Conservation (phyloP, 2,113 vertebrate species). For the Platycercus adscitus region DNA sequence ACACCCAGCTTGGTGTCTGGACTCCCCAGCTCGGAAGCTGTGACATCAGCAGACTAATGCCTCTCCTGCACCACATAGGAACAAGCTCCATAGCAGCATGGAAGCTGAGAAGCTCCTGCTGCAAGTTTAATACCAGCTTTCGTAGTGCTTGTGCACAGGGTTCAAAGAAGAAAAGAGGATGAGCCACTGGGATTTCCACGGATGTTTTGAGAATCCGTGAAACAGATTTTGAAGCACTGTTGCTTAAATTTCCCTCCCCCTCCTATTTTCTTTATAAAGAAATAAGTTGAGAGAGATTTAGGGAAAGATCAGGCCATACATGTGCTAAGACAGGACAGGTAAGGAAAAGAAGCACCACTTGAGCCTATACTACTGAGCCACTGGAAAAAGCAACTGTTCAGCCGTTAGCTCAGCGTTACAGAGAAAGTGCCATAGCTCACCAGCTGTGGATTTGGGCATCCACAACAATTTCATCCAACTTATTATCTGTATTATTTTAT, state of each 20-base stretch:
- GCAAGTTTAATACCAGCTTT: not conserved
- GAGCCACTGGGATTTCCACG: not conserved
- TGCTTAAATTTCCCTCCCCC: not conserved
- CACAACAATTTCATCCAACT: not conserved
- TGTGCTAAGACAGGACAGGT: not conserved
- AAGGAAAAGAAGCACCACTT: not conserved
- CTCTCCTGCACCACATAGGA: not conserved
- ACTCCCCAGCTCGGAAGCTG: not conserved
- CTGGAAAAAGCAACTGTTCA: not conserved
- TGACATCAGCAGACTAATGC: not conserved
- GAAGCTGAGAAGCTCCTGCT: not conserved
- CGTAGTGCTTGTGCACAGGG: not conserved
- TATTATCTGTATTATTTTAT: not conserved
- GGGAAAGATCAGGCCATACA: not conserved
- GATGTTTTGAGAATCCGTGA: not conserved
- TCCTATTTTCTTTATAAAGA: not conserved
- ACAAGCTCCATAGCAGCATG: not conserved
- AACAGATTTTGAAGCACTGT: not conserved
- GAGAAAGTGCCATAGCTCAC: not conserved
- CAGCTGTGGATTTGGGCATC: not conserved
- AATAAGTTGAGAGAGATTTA: not conserved
- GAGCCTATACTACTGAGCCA: not conserved
- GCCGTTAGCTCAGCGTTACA: not conserved
- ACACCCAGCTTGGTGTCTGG: fast-evolving
- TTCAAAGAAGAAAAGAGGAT: not conserved